Evolutionary conservation across 2,797 vertebrate genomes (phyloP).

Genomic region (Sebastes melanostomus): DNA sequence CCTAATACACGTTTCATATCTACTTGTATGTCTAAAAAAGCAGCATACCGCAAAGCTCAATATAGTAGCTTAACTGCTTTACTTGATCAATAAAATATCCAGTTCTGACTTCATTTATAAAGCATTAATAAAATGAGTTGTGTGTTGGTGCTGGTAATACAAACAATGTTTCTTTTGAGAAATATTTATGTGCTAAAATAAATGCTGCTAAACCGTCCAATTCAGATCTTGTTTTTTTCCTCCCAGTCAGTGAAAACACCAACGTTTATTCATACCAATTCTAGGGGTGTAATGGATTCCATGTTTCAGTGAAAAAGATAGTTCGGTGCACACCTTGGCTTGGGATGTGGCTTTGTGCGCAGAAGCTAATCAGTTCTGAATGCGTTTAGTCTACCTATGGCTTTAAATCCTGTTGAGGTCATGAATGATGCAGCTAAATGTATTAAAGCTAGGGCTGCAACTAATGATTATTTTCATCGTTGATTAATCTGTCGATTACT

Average conservation of each 20-base stretch:
- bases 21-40: conserved; percentile 15
- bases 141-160: conserved; percentile 60
- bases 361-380: background rate
- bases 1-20: conserved; percentile 1
- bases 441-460: background rate
- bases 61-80: conserved; percentile 2
- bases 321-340: conserved; percentile 24
- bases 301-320: background rate
- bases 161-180: background rate
- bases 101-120: conserved; percentile 1
- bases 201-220: background rate
- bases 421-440: background rate
- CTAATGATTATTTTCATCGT: too few relatives aligned
- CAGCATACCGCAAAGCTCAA: conserved; percentile 19
- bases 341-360: conserved; percentile 37
- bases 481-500: too few relatives aligned
- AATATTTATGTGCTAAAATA: background rate
- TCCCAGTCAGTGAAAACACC: conserved; percentile 76
- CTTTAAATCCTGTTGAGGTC: background rate
- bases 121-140: conserved; percentile 1
- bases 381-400: background rate
- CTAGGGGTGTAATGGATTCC: conserved; percentile 42
- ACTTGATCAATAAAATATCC: background rate
- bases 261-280: conserved; percentile 62
- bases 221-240: conserved; percentile 78